Evolutionary conservation across 2,113 vertebrate species (phyloP).

Genomic region (Trachemys scripta): DNA sequence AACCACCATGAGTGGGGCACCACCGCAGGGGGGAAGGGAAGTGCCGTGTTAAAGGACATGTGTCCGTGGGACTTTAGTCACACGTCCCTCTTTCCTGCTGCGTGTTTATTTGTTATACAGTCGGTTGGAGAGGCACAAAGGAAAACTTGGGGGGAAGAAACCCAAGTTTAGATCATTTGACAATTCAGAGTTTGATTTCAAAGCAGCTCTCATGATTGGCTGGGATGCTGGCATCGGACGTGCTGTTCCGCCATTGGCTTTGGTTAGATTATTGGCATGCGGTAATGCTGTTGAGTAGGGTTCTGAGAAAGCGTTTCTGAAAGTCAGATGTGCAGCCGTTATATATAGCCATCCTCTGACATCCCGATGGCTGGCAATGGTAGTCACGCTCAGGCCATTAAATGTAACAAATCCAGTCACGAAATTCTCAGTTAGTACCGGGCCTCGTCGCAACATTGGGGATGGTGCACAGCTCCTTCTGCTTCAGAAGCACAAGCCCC

Average conservation of each 20-base stretch:
- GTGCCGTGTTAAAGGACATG: not conserved
- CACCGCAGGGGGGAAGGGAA: fast-evolving
- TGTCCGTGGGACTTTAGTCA: not conserved
- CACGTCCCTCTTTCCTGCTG: not conserved
- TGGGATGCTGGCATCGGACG: not conserved
- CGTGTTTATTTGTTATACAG: not conserved
- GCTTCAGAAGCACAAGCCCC: not conserved
- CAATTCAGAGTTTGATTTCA: not conserved
- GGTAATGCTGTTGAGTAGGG: not conserved
- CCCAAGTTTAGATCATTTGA: not conserved
- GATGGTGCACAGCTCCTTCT: not conserved
- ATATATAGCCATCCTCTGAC: not conserved
- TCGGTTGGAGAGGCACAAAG: not conserved
- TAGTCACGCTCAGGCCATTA: not conserved
- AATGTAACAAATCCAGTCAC: not conserved
- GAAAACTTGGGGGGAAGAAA: not conserved
- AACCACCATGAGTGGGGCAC: not conserved
- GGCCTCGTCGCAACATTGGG: not conserved
- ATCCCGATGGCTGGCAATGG: not conserved
- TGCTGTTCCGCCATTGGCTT: not conserved
- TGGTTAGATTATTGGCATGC: not conserved
- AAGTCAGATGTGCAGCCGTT: not conserved
- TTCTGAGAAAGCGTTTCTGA: too few relatives aligned
- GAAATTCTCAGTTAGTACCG: not conserved
- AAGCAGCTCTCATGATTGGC: not conserved